Conservation (phyloP, 2,888 invertebrate genomes). For the Epinotia nisella region DNA sequence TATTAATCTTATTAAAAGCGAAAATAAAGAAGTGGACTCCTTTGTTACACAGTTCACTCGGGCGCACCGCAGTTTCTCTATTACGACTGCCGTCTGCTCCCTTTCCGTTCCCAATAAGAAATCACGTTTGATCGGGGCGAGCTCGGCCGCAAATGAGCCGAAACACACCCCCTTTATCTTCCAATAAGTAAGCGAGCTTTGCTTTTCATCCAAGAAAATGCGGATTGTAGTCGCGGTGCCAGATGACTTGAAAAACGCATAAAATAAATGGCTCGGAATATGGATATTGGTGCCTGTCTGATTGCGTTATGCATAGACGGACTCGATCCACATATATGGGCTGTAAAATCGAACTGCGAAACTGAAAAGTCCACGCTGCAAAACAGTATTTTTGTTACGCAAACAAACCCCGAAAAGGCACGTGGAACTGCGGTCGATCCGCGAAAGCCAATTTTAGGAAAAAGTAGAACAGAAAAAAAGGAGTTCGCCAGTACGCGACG, state of each 20-base stretch:
- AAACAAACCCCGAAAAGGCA: conserved; percentile 56
- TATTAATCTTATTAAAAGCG: conserved; percentile 62
- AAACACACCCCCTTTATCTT: conserved; percentile 80
- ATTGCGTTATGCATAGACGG: conserved; percentile 70
- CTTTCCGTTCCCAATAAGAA: conserved; percentile 74
- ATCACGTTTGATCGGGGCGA: conserved; percentile 75
- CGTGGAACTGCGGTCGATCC: conserved; percentile 44
- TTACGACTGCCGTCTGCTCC: conserved; percentile 61
- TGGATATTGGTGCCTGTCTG: conserved; percentile 68
- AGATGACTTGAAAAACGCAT: conserved; percentile 76
- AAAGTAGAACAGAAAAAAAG: conserved; percentile 59
- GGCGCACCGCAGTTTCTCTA: conserved; percentile 65
- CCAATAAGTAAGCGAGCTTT: conserved; percentile 77
- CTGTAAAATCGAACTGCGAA: conserved; percentile 60
- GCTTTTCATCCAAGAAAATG: conserved; percentile 66
- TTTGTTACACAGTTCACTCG: conserved; percentile 54
- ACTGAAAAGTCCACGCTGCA: conserved; percentile 59
- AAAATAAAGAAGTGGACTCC: conserved; percentile 62
- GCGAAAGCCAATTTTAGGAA: conserved; percentile 62
- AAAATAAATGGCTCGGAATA: conserved; percentile 76
- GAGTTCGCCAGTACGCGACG: conserved; percentile 66
- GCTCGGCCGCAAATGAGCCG: conserved; percentile 79
- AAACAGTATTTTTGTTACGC: conserved; percentile 56
- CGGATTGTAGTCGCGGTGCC: conserved; percentile 67
- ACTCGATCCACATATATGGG: conserved; percentile 65